A percentile compares a stretch with the other conserved stretches of the same genome.
phyloP scores from a whole-genome alignment of 2,888 invertebrate genomes.

The Thymelicus acteon region DNA sequence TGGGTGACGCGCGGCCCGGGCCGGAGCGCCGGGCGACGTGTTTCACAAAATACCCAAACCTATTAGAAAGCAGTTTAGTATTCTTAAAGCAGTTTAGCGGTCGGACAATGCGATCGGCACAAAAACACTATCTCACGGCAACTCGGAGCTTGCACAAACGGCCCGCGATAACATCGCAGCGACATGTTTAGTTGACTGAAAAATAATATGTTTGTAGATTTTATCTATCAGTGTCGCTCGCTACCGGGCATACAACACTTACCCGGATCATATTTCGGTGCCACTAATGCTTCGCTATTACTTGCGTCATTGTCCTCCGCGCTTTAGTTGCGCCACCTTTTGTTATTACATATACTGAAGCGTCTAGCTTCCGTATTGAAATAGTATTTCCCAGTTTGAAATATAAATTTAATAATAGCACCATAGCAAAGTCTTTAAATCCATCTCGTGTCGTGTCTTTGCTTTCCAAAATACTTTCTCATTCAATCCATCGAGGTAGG shows the following conservation, averaged over 20 bases:
- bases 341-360: not conserved
- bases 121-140: conserved; percentile 55
- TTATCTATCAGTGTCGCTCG: conserved; percentile 63
- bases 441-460: too few relatives aligned
- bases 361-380: not conserved
- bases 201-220: conserved; percentile 79
- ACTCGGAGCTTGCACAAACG: conserved; percentile 57
- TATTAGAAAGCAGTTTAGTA: conserved; percentile 52
- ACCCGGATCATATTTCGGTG: conserved; percentile 58
- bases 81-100: conserved; percentile 43
- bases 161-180: conserved; percentile 54
- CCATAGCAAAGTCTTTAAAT: too few relatives aligned
- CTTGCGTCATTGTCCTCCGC: conserved; percentile 10
- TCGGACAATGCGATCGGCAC: conserved; percentile 39
- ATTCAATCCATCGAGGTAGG: too few relatives aligned
- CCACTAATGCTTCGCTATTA: conserved; percentile 33
- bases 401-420: not conserved
- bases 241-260: conserved; percentile 52
- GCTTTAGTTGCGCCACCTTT: conserved; percentile 28
- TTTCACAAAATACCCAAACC: conserved; percentile 25
- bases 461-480: too few relatives aligned
- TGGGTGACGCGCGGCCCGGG: too few relatives aligned
- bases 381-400: not conserved
- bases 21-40: not conserved
- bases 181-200: conserved; percentile 73